Evolutionary conservation across 2,888 invertebrate species (phyloP), one percentile per base, ranked within the genome.

Genomic region (Selenia dentaria): DNA sequence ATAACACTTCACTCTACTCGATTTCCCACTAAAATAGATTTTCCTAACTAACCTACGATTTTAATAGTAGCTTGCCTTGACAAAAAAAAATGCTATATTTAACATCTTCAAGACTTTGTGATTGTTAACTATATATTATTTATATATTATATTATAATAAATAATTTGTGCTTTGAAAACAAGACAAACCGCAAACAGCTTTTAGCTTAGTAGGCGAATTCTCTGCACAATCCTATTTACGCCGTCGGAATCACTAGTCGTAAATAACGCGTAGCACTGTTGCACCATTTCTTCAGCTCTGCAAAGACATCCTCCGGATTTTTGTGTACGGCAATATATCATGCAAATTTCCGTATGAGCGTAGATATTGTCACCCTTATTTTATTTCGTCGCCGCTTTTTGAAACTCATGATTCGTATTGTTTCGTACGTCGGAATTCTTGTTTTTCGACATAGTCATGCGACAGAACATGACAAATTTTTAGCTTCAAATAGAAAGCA

Each of bases 211-310:
- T 69, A 76, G 74, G 71, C 81, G 68, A 66, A 70, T 81, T 82
- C 81, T 77, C 76, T 77, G 71, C 70, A 65, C 63, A 70, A 72
- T 77, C 67, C 67, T 62, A 66, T 65, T 68, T 67, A 70, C 68
- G 66, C 79, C 83, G n/a, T n/a, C n/a, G 84, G 84, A 87, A 83
- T 79, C 72, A 67, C 73, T 62, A 74, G 72, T 83, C 84, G 83
- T 87, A 86, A 88, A 86, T 86, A 86, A 83, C 74, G 72, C 74
- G 73, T 70, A 73, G 72, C 76, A 73, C 77, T 75, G n/a, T n/a
- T n/a, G n/a, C n/a, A n/a, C n/a, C n/a, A n/a, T n/a, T n/a, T n/a
- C n/a, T n/a, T n/a, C n/a, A n/a, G n/a, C n/a, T n/a, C n/a, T n/a
- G n/a, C n/a, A n/a, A n/a, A n/a, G n/a, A n/a, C n/a, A n/a, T n/a